A percentile compares a stretch with the other conserved stretches of the same genome.
These are phyloP conservation scores for Pardosa pseudoannulata DNA, from an alignment of 2,888 invertebrate species.

Conservation along the genomic window DNA sequence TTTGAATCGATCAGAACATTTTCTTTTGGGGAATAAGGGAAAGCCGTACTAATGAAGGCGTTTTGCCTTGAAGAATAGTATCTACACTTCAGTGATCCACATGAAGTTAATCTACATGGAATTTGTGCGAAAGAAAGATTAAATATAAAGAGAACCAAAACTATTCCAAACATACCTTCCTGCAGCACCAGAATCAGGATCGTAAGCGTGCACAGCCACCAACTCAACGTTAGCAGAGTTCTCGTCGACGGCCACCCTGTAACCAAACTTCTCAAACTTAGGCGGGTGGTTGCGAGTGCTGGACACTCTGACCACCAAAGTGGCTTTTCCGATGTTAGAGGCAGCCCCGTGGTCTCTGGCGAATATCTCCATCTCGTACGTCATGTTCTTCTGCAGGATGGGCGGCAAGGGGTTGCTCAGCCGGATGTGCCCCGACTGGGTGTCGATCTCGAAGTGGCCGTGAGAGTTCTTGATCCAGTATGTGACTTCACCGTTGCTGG, in stretches of 20 bases:
- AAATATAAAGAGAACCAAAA: too few species aligned
- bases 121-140: too few species aligned
- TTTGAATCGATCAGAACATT: too few species aligned
- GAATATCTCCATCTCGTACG: conserved; percentile 75
- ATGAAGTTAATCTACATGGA: too few species aligned
- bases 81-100: too few species aligned
- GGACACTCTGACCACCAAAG: conserved; percentile 74
- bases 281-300: conserved; percentile 75
- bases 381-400: conserved; percentile 70
- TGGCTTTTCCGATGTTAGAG: conserved; percentile 75
- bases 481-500: conserved; percentile 75
- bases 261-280: conserved; percentile 75
- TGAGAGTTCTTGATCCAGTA: conserved; percentile 76
- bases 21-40: too few species aligned
- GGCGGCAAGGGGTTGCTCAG: conserved; percentile 72
- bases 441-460: conserved; percentile 75
- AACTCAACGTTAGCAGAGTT: conserved; percentile 74
- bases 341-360: conserved; percentile 75
- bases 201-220: conserved; percentile 74
- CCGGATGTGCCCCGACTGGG: conserved; percentile 75
- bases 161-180: conserved; percentile 59
- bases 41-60: too few species aligned
- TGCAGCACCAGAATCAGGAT: conserved; percentile 74
- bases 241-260: conserved; percentile 75
- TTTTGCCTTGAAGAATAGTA: too few species aligned